phyloP scores from a whole-genome alignment of 2,113 vertebrate species.

The Tenrec ecaudatus region DNA sequence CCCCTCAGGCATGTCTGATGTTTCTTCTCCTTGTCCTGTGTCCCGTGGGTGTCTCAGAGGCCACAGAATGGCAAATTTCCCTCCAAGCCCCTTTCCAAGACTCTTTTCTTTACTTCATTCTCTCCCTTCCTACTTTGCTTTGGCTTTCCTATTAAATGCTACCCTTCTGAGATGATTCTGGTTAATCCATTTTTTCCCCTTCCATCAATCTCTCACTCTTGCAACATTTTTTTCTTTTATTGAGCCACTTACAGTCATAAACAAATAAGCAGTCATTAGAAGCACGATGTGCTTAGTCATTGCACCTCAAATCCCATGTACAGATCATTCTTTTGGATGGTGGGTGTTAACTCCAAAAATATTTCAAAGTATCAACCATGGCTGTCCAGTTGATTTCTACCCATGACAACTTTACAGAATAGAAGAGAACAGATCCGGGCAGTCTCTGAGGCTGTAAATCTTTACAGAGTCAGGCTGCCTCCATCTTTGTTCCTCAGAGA shows the following conservation, averaged over 20 bases:
- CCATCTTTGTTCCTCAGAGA: no score
- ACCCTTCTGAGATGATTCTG: not conserved
- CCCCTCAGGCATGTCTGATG: not conserved
- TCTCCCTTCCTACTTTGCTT: not conserved
- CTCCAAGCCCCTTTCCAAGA: not conserved
- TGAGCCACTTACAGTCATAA: not conserved
- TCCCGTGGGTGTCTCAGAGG: not conserved
- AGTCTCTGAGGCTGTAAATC: no score
- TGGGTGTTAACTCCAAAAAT: not conserved
- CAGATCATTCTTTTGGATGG: not conserved
- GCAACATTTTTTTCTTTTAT: not conserved
- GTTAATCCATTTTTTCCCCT: not conserved
- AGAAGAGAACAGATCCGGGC: no score
- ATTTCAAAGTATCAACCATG: not conserved
- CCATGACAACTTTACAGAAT: no score
- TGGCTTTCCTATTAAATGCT: conserved; percentile 21
- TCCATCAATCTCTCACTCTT: not conserved
- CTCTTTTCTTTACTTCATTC: not conserved
- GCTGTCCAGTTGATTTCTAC: no score
- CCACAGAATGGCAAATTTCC: conserved; percentile 52
- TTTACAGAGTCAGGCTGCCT: no score
- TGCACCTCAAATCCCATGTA: not conserved
- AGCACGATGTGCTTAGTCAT: not conserved
- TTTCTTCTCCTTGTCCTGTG: conserved; percentile 28
- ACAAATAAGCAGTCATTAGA: not conserved